Base-by-base conservation (phyloP, 2,888 invertebrate genomes). In the Clanis bilineata region DNA sequence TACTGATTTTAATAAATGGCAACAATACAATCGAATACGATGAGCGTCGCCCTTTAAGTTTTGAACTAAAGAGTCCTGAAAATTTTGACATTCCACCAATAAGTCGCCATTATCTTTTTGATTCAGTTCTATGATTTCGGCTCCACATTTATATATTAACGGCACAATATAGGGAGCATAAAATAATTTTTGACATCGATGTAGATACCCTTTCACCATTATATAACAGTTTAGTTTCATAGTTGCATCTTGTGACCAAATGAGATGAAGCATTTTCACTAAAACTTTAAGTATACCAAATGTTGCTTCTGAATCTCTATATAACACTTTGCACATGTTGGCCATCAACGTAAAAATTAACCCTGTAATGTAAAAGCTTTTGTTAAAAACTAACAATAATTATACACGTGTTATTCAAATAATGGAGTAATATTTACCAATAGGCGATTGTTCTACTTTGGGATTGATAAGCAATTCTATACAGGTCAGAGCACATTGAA, bases 151-250 rank as follows among this genome's bases (percentile, higher is more conserved):
- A 60, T 87, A 89, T 15, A 90, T 78, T 4, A 88, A 67, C n/a
- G 80, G 86, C 1, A 85, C 88, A 1, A 90, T 83, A 36, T 73
- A 68, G 0, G 90, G 86, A 1, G 91, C 84, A 61, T 92, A 92
- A 65, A 79, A 86, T 57, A 76, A 69, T 23, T 85, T 85, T 45
- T 82, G 77, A 65, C 87, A 86, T 23, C 89, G 76, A 23, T 82
- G 79, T 51, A 91, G 70, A 63, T 88, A 92, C 56, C 90, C 82
- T 61, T 76, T 83, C 5, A 92, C 74, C 89, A 92, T 90, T 32
- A 92, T 92, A 43, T 79, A 70, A 69, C 90, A 88, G 71, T 93
- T 93, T 47, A 85, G 80, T 62, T 80, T 85, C 65, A 82, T 81
- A 7, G 74, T 75, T 55, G 71, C 77, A 18, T 84, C 80, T 21